Percentiles rank a stretch among this genome's conserved stretches.
phyloP scores from a whole-genome alignment of 2,113 vertebrate species.

The Baryphthengus martii region DNA sequence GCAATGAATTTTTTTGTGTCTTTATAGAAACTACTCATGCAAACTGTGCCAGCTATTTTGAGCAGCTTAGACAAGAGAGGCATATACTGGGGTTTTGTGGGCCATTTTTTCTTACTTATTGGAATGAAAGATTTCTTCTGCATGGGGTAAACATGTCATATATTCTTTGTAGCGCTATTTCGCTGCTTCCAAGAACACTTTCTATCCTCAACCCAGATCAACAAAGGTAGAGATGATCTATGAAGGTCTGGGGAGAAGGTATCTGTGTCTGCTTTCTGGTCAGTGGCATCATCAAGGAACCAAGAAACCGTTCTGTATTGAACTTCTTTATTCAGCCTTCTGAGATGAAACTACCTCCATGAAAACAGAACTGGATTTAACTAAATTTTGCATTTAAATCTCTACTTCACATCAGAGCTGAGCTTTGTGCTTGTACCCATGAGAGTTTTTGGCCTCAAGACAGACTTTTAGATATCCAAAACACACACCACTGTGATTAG shows the following conservation, averaged over 20 bases:
- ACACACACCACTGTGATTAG: neutral
- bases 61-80: neutral
- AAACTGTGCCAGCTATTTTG: neutral
- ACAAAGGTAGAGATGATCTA: neutral
- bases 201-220: neutral
- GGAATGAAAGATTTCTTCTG: neutral
- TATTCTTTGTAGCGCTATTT: neutral
- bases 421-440: neutral
- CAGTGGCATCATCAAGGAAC: neutral
- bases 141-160: neutral
- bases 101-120: neutral
- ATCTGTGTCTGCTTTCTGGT: neutral
- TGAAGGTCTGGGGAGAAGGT: neutral
- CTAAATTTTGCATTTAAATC: constrained; percentile 11
- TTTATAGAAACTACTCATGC: neutral
- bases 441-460: neutral
- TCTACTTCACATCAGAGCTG: neutral
- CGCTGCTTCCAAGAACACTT: neutral
- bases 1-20: neutral
- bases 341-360: neutral
- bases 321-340: neutral
- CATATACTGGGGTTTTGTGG: neutral
- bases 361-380: neutral
- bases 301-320: neutral
- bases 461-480: neutral